Base-by-base conservation (phyloP, 2,113 vertebrate genomes). In the Gobius niger region DNA sequence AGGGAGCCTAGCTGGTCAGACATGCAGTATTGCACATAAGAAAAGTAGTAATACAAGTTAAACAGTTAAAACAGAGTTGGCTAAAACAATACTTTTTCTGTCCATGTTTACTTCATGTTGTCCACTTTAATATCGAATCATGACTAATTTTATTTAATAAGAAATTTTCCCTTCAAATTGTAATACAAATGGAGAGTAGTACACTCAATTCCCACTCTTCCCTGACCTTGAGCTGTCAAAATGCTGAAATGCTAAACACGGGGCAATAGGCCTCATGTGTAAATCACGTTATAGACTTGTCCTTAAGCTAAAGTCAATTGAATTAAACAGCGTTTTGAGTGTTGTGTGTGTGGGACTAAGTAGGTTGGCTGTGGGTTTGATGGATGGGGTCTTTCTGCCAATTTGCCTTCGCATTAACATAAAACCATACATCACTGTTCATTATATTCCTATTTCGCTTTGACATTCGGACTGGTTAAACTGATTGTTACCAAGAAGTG, bases 341-440 rank as follows among this genome's bases (percentile, higher is more conserved):
- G 72, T 90, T 82, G 78, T 86, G 88, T 86, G 88, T 89, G 85
- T 71, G 63, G 85, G 82, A 62, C 77, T 86, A 91, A 93, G 93
- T 86, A 85, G 91, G 88, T 93, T 88, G 77, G 64, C 84, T 86
- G 87, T 76, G 83, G 66, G 83, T 69, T 85, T 91, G 90, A 93
- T 92, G 90, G 89, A 93, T 91, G 90, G 76, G 88, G 75, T 81
- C 86, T 89, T 84, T 83, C 84, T 85, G 72, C 88, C 78, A 89
- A 85, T 13, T 81, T 74, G 47, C 61, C 67, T 82, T 70, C 84
- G 70, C 88, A 91, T 86, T 65, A 62, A 90, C 70, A 82, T 64
- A 63, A 76, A 82, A 71, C 83, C 89, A 95, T 96, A 88, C 92
- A 94, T 96, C 93, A 95, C 93, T 91, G 91, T 85, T 92, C 92